Evolutionary conservation across 2,888 invertebrate species (phyloP), one percentile per base, ranked within the genome.

Genomic region (Hydraecia micacea): DNA sequence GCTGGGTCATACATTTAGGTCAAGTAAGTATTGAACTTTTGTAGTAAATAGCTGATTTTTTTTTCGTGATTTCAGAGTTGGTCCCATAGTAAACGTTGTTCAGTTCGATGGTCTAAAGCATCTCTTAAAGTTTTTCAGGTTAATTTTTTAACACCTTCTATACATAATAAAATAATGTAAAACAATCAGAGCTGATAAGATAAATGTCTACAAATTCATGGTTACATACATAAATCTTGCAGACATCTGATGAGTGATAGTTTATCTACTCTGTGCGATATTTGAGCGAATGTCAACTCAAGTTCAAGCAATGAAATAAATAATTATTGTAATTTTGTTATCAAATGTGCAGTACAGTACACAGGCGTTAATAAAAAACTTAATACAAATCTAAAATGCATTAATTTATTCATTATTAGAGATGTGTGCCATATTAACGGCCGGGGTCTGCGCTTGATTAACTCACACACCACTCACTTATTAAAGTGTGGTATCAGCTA

Each of bases 181-280:
- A 84, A 68, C 62, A 76, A 73, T 74, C 65, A 49, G 62, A 66
- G 58, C 21, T 21, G 86, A 83, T 76, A 77, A 79, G 79, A 80
- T 85, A 85, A n/a, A 2, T 15, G 62, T n/a, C 76, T 72, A 72
- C 63, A 32, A 71, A 63, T 73, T 71, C 62, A 79, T 77, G 73
- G 67, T 58, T 58, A 46, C 13, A 65, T 36, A 76, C 49, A 83
- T 68, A 82, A 42, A 86, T 82, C 72, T 80, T 28, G 46, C 55
- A 73, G 77, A 82, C 83, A 76, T 82, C 83, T 82, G 77, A 86
- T 82, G 72, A 70, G 66, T 1, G 65, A 86, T 66, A 69, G 13
- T 55, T 75, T 83, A 84, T 84, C 79, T 86, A 74, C 83, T 85
- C 71, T 75, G 28, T 39, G 21, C 25, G 39, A 46, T 75, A 66